Evolutionary conservation across 2,888 invertebrate species (phyloP), one percentile per base, ranked within the genome.

Genomic region (Campoletis raptor): DNA sequence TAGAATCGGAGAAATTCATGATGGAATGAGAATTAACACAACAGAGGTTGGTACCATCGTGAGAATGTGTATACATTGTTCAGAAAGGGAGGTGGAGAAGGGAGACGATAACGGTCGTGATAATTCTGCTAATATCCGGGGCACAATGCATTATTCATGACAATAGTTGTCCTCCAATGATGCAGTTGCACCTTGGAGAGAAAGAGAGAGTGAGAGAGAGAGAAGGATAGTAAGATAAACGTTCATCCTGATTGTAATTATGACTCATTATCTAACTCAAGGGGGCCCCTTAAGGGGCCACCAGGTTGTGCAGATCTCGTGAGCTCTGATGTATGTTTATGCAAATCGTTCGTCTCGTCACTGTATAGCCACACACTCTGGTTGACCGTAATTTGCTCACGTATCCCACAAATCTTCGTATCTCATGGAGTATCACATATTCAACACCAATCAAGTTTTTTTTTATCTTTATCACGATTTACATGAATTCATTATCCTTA

Each of bases 221-320:
- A 30, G 48, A 2, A 30, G 18, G 48, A 83, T 72, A 86, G 80
- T 42, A 81, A 86, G 80, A 86, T 83, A 81, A 86, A 86, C 86
- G 86, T 83, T 67, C 80, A 76, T 79, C 84, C 79, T 81, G 81
- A 52, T 80, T 85, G 83, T 88, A 88, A 88, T 88, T 85, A 88
- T 85, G 85, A 85, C 88, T 88, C 85, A 88, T 88, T 88, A 88
- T 88, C 81, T 86, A 86, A 86, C 86, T 86, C 82, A 80, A 83
- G 79, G 76, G 79, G 76, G 48, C 70, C 83, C 81, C 67, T 76
- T 48, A 61, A 67, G 81, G 79, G 81, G 79, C 82, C 81, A 79
- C 76, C 77, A 80, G 74, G 85, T 87, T 87, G 76, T 86, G 80
- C 81, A 85, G 81, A 74, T 37, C 80, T 37, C 80, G 70, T 61